Percentiles rank a stretch among this genome's conserved stretches.
These are phyloP conservation scores for Onchidella celtica DNA, from an alignment of 2,888 invertebrate genomes.

Conservation along the genomic window DNA sequence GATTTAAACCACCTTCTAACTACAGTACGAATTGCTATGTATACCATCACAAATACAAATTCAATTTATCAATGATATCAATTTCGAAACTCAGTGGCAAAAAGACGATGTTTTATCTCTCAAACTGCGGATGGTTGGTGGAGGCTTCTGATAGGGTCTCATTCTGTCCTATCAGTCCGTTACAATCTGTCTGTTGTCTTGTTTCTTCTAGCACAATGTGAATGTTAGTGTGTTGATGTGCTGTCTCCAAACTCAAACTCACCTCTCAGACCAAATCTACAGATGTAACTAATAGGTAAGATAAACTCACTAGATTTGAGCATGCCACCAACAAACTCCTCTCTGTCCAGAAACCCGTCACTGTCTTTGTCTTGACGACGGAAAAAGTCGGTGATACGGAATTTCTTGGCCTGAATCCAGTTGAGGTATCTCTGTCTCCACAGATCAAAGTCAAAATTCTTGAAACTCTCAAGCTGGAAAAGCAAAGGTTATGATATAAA, in stretches of 20 bases:
- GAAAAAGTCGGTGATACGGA: slow-evolving; percentile 80
- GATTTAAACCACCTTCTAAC: no score
- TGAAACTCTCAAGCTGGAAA: slow-evolving; percentile 78
- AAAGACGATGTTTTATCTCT: no score
- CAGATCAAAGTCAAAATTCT: slow-evolving; percentile 79
- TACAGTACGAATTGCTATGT: no score
- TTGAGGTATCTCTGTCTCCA: slow-evolving; percentile 79
- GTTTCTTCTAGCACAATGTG: no score
- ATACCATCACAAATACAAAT: no score
- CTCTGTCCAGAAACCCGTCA: slow-evolving; percentile 75
- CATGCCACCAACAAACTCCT: slow-evolving; percentile 80
- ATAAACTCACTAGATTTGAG: slow-evolving; percentile 74
- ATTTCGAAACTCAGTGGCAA: no score
- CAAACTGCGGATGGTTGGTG: no score
- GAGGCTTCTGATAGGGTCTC: no score
- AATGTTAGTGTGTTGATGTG: neutral
- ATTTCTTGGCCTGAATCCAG: slow-evolving; percentile 79
- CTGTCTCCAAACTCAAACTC: neutral
- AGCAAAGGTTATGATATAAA: no score
- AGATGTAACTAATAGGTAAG: neutral
- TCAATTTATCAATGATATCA: no score
- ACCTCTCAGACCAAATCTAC: neutral
- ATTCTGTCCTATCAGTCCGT: no score
- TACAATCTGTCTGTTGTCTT: no score
- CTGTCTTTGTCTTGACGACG: slow-evolving; percentile 78